Evolutionary conservation across 2,797 vertebrate species (phyloP), one percentile per base, ranked within the genome.

Genomic region (Anolis apletophallus): DNA sequence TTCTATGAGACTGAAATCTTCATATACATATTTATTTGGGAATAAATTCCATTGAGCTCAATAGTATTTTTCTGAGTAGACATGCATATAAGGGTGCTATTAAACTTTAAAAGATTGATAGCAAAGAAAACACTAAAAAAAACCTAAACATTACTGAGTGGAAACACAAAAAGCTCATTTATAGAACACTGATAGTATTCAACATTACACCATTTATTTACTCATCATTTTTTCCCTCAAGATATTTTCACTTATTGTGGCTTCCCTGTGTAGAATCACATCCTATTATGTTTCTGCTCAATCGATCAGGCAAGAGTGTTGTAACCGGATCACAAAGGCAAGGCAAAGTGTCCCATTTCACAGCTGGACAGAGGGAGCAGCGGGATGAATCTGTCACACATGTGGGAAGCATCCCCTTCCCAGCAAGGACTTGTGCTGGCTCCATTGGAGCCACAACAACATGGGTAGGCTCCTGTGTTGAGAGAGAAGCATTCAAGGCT

Each of bases 221-320:
- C 40, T 46, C 40, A 46, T 8, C 46, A 46, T 29, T n/a, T 88
- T 88, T 80, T 80, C 84, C 29, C 67, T 90, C 71, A 88, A 90
- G 88, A 89, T 64, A 73, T 32, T 90, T 69, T 17, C 83, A 79
- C 50, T 82, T 54, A 91, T 83, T 78, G 32, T 57, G 84, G 85
- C 0, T 1, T 74, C 13, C 81, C 61, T 13, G 54, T 86, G 80
- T 79, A 46, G 84, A 79, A 36, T 32, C 75, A 80, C 59, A 85
- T 81, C 72, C 57, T 16, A 72, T 82, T 59, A 6, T 80, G 82
- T 86, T 72, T 84, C 84, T 86, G 9, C 36, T 68, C 54, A 8
- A 12, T 19, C 14, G 50, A 84, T 29, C 87, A 0, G 52, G 7
- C 17, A 75, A n/a, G n/a, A n/a, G n/a, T n/a, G n/a, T n/a, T n/a